phyloP scores from a whole-genome alignment of 2,888 invertebrate genomes.

The Lamproptera curius region DNA sequence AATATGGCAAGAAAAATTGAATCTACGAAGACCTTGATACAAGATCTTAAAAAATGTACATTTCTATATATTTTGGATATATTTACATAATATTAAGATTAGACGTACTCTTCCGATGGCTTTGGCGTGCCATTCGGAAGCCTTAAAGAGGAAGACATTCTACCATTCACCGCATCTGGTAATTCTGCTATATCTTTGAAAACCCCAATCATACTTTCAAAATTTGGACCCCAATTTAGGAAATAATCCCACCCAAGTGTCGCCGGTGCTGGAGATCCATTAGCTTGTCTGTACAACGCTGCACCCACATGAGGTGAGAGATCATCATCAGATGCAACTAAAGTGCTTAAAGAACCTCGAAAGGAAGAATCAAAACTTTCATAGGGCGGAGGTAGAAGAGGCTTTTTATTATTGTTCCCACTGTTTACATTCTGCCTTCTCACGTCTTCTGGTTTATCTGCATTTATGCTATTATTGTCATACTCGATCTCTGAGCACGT shows the following conservation, averaged over 20 bases:
- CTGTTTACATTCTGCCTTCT: slow-evolving; percentile 77
- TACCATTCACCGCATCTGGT: slow-evolving; percentile 88
- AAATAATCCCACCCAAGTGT: slow-evolving; percentile 96
- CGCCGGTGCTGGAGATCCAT: slow-evolving; percentile 87
- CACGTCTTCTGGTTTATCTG: slow-evolving; percentile 84
- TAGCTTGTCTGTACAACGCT: slow-evolving; percentile 86
- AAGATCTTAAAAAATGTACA: slow-evolving; percentile 58
- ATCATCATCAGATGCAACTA: slow-evolving; percentile 96
- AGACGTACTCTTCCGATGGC: slow-evolving; percentile 94
- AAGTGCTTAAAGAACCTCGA: slow-evolving; percentile 93
- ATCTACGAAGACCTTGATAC: slow-evolving; percentile 69
- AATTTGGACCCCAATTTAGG: slow-evolving; percentile 97
- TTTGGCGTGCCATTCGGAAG: slow-evolving; percentile 88
- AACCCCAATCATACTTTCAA: slow-evolving; percentile 96
- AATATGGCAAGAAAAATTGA: slow-evolving; percentile 71
- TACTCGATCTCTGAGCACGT: slow-evolving; percentile 99
- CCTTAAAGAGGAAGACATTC: slow-evolving; percentile 85
- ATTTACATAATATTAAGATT: slow-evolving; percentile 36
- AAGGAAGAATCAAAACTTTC: slow-evolving; percentile 97
- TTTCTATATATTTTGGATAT: slow-evolving; percentile 23
- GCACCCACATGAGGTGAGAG: slow-evolving; percentile 89
- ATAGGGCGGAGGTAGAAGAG: slow-evolving; percentile 87
- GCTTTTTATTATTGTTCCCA: slow-evolving; percentile 77
- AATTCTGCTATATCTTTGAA: slow-evolving; percentile 97
- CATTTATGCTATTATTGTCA: slow-evolving; percentile 91